A percentile compares a stretch with the other conserved stretches of the same genome.
phyloP scores from a whole-genome alignment of 2,113 vertebrate species.

The Platanista minor region DNA sequence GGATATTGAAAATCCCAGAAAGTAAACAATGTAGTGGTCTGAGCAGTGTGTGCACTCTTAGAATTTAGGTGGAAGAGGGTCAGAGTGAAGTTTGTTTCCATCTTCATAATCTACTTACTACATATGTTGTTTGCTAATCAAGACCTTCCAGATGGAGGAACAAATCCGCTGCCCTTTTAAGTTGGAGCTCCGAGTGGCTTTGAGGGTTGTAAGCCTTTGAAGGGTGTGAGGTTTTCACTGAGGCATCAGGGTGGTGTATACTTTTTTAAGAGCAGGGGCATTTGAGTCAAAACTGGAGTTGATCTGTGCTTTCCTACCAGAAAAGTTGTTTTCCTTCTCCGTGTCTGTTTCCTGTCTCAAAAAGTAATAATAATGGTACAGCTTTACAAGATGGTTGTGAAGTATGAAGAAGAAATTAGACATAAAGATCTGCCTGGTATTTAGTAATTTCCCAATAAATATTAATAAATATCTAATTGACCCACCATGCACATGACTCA shows the following conservation, averaged over 20 bases:
- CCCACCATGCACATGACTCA: neutral
- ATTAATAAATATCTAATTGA: neutral
- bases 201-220: neutral
- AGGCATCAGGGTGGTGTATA: neutral
- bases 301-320: neutral
- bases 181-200: neutral
- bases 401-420: neutral
- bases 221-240: neutral
- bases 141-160: neutral
- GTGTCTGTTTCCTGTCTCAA: neutral
- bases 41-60: neutral
- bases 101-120: neutral
- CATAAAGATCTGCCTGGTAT: neutral
- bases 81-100: neutral
- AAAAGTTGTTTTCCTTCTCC: neutral
- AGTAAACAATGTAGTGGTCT: neutral
- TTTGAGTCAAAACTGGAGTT: neutral
- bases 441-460: neutral
- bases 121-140: neutral
- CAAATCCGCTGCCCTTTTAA: neutral
- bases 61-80: neutral
- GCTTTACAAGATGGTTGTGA: neutral
- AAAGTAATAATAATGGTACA: neutral
- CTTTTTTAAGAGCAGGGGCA: neutral
- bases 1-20: neutral